A percentile compares a stretch with the other conserved stretches of the same genome.
Evolutionary conservation across 1,140 invertebrate genomes (phyloP).

Genomic region (Rhopalosiphum padi): DNA sequence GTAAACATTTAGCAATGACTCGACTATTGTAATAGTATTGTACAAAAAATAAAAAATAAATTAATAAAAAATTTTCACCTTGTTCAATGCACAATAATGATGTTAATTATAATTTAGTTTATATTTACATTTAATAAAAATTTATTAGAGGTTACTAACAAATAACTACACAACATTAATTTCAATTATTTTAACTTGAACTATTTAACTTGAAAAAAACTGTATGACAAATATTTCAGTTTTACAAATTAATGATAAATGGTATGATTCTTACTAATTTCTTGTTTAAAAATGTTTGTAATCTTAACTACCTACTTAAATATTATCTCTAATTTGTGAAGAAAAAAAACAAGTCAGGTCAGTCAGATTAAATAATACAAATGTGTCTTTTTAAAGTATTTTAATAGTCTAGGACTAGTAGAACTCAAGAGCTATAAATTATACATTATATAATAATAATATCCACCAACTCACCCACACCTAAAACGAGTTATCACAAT

Average conservation of each 20-base stretch:
- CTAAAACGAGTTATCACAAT: not conserved
- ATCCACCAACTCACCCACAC: not conserved
- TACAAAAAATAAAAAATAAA: not conserved
- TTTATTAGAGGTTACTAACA: not conserved
- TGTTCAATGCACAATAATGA: not conserved
- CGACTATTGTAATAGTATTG: not conserved
- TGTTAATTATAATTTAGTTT: not conserved
- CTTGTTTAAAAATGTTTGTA: not conserved
- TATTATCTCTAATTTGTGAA: not conserved
- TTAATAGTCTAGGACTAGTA: not conserved
- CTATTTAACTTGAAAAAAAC: not conserved
- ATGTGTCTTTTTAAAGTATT: not conserved
- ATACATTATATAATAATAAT: not conserved
- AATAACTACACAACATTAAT: not conserved
- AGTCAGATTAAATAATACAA: not conserved
- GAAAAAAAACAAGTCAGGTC: not conserved
- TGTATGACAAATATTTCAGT: not conserved
- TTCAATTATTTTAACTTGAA: not conserved
- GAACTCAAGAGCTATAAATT: no score
- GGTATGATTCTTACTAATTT: not conserved
- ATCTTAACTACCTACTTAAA: not conserved
- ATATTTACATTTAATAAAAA: not conserved
- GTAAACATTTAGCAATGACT: not conserved
- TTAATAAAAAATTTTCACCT: not conserved
- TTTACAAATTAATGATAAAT: not conserved